These are phyloP conservation scores for Manduca sexta DNA, from an alignment of 1,140 invertebrate genomes.

Conservation along the genomic window DNA sequence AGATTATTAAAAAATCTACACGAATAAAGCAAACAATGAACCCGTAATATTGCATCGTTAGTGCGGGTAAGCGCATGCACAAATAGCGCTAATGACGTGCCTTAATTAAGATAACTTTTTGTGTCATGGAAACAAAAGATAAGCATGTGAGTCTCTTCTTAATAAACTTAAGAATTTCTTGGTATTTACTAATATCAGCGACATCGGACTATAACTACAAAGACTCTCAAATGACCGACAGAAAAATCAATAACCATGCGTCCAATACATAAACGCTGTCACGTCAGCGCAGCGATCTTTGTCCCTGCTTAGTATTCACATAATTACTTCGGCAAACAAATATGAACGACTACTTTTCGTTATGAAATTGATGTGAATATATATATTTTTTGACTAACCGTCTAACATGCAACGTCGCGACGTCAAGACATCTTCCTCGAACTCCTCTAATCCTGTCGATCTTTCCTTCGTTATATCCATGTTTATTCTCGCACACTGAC, in stretches of 20 bases:
- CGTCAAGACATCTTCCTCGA: constrained; percentile 47
- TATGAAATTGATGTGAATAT: neutral
- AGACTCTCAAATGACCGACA: neutral
- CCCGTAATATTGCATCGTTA: too few relatives aligned
- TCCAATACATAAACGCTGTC: constrained; percentile 2
- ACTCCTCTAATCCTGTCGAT: constrained; percentile 39
- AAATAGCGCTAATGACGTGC: too few relatives aligned
- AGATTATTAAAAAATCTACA: too few relatives aligned
- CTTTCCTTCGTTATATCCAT: constrained; percentile 60
- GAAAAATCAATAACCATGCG: constrained; percentile 28
- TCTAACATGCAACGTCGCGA: constrained; percentile 63
- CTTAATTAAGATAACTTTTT: too few relatives aligned
- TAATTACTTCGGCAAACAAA: constrained; percentile 4
- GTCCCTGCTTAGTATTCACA: constrained; percentile 10
- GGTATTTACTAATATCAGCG: neutral
- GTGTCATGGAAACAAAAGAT: too few relatives aligned
- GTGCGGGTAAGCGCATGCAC: too few relatives aligned
- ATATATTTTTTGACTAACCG: constrained; percentile 37
- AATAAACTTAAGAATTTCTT: too few relatives aligned
- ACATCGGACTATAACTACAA: neutral
- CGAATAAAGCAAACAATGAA: too few relatives aligned
- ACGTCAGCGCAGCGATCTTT: constrained; percentile 18
- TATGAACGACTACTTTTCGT: neutral
- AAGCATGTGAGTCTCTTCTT: too few relatives aligned
- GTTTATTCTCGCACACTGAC: constrained; percentile 28